These are phyloP conservation scores for Noctua comes DNA, from an alignment of 2,888 invertebrate species.

Conservation along the genomic window DNA sequence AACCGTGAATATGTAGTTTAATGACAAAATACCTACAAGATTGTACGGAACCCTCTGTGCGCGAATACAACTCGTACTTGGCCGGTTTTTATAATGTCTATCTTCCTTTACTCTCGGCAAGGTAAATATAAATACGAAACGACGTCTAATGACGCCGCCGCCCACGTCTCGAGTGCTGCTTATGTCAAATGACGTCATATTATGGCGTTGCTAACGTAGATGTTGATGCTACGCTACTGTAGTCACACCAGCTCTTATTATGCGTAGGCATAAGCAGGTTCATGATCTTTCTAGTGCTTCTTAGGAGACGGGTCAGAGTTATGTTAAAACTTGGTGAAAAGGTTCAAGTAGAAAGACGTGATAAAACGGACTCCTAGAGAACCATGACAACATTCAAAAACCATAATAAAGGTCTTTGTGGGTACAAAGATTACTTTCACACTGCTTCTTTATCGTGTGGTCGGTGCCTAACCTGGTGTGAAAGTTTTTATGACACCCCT, in stretches of 20 bases:
- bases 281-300: constrained; percentile 17
- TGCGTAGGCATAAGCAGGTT: constrained; percentile 17
- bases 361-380: neutral
- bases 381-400: neutral
- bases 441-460: no score
- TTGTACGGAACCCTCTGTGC: no score
- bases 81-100: no score
- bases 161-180: constrained; percentile 44
- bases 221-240: constrained; percentile 95
- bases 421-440: neutral
- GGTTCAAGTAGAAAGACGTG: neutral
- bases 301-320: neutral
- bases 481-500: no score
- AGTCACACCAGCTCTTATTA: neutral
- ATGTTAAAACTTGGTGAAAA: neutral
- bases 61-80: no score
- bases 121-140: constrained; percentile 28
- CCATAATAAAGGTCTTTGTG: neutral
- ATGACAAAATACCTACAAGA: no score
- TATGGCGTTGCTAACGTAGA: constrained; percentile 97
- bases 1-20: no score
- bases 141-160: constrained; percentile 27
- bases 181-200: constrained; percentile 52
- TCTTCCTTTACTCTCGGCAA: neutral
- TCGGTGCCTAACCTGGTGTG: no score